Conservation (phyloP, 2,113 vertebrate genomes). For the Hystrix cristata region DNA sequence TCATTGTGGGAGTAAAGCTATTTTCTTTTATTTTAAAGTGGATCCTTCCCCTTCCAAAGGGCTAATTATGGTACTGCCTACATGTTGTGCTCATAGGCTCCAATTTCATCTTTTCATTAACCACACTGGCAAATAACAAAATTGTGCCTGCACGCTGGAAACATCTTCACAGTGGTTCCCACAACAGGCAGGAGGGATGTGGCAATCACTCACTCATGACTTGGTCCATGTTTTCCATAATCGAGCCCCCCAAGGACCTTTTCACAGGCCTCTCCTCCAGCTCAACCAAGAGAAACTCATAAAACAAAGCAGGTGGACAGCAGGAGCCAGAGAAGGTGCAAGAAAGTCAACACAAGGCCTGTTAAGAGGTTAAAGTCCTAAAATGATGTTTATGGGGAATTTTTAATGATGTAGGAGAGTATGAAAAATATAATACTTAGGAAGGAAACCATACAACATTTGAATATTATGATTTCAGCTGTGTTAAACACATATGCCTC, state of each 20-base stretch:
- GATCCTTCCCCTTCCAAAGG: constrained; percentile 86
- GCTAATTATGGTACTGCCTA: constrained; percentile 82
- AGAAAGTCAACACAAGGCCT: not conserved
- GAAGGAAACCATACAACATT: not conserved
- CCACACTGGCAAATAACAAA: constrained; percentile 75
- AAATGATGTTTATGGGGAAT: constrained; percentile 30
- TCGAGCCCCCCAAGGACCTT: constrained; percentile 38
- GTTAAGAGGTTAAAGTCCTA: not conserved
- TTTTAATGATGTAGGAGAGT: constrained; percentile 36
- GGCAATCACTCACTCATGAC: constrained; percentile 59
- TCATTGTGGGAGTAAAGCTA: constrained; percentile 80
- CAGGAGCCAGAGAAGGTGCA: not conserved
- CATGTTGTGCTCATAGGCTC: constrained; percentile 62
- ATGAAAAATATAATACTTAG: not conserved
- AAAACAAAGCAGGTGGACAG: constrained; percentile 16
- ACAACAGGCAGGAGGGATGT: constrained; percentile 49
- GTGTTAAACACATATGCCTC: not conserved
- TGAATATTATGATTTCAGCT: not conserved
- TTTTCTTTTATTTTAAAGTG: constrained; percentile 85
- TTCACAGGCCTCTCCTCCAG: constrained; percentile 42
- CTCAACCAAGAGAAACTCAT: constrained; percentile 45
- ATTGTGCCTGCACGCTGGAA: constrained; percentile 59
- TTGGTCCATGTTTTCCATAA: constrained; percentile 49
- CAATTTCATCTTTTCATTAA: constrained; percentile 84
- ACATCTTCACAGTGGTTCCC: not conserved